A percentile compares a stretch with the other conserved stretches of the same genome.
phyloP scores from a whole-genome alignment of 2,113 vertebrate species.

The Oreotragus oreotragus region DNA sequence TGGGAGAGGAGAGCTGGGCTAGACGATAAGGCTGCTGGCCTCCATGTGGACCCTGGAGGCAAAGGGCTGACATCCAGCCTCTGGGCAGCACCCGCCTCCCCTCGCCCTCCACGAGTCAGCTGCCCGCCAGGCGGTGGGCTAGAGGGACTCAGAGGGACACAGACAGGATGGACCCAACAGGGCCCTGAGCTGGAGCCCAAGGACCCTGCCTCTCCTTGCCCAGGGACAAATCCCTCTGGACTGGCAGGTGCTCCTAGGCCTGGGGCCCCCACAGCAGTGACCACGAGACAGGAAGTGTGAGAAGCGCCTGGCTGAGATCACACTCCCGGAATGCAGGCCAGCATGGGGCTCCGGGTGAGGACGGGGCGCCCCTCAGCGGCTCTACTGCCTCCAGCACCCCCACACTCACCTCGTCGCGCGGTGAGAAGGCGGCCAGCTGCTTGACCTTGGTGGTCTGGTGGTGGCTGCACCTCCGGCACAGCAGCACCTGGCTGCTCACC shows the following conservation, averaged over 20 bases:
- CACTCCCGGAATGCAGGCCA: not conserved
- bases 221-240: not conserved
- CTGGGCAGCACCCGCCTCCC: not conserved
- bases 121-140: fast-evolving
- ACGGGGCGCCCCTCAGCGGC: not conserved
- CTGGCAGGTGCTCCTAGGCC: not conserved
- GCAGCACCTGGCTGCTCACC: conserved; percentile 95
- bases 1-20: not conserved
- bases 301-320: fast-evolving
- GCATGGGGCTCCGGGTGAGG: fast-evolving
- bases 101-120: not conserved
- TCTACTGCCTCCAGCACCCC: too few relatives aligned
- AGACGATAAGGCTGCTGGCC: not conserved
- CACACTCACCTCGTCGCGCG: conserved; percentile 88
- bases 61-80: not conserved
- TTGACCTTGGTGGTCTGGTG: conserved; percentile 95
- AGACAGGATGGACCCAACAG: not conserved
- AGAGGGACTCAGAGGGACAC: not conserved
- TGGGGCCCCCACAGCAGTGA: not conserved
- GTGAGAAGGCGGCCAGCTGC: conserved; percentile 92
- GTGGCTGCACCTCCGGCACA: conserved; percentile 94
- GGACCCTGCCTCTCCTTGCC: not conserved
- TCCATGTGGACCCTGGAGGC: fast-evolving
- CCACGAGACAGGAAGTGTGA: not conserved
- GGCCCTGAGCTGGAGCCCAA: not conserved